Conservation (phyloP, 2,888 invertebrate species). For the Plutella xylostella region DNA sequence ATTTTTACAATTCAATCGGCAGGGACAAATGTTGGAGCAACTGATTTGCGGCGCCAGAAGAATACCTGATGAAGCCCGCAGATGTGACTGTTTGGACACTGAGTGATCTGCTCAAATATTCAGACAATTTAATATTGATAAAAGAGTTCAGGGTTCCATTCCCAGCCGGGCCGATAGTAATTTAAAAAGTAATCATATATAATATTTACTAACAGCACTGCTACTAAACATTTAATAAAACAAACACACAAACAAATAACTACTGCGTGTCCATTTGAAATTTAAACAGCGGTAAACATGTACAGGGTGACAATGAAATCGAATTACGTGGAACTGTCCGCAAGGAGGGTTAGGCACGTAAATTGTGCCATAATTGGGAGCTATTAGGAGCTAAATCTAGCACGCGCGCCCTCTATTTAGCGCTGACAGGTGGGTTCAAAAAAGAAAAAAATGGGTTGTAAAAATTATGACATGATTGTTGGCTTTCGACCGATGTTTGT, state of each 20-base stretch:
- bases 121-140: too few species aligned
- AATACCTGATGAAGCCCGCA: too few species aligned
- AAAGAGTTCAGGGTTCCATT: too few species aligned
- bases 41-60: too few species aligned
- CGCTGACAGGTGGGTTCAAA: neutral
- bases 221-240: too few species aligned
- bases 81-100: too few species aligned
- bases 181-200: neutral
- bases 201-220: neutral
- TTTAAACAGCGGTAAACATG: neutral
- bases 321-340: slow-evolving; percentile 48
- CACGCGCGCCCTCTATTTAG: neutral
- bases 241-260: neutral
- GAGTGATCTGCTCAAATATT: too few species aligned
- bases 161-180: neutral
- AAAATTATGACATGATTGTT: too few species aligned
- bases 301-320: slow-evolving; percentile 53
- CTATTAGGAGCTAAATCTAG: slow-evolving; percentile 25
- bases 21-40: neutral
- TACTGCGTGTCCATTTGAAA: neutral
- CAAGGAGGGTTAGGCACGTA: slow-evolving; percentile 31
- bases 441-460: too few species aligned
- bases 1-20: slow-evolving; percentile 18
- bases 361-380: slow-evolving; percentile 48
- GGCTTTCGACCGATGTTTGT: too few species aligned